Percentiles rank a stretch among this genome's conserved stretches.
phyloP scores from a whole-genome alignment of 1,140 invertebrate genomes.

The Pomacea maculata region DNA sequence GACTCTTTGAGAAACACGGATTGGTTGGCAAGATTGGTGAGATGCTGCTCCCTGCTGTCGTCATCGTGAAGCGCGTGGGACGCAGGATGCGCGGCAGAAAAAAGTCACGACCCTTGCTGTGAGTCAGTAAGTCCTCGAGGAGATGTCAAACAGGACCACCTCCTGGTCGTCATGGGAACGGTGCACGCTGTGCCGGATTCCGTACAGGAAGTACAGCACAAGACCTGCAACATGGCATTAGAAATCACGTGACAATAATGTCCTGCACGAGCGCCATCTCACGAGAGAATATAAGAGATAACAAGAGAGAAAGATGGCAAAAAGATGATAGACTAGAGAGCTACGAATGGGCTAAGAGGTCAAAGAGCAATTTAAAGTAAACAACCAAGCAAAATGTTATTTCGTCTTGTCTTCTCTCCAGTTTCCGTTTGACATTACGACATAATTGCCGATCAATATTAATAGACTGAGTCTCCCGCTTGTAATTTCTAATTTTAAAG shows the following conservation, averaged over 20 bases:
- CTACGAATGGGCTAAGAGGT: no score
- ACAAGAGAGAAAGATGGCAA: no score
- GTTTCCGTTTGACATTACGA: no score
- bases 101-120: not conserved
- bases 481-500: no score
- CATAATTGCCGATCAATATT: no score
- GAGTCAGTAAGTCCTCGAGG: constrained; percentile 12
- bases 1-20: not conserved
- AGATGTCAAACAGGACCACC: constrained; percentile 54
- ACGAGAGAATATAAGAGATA: not conserved
- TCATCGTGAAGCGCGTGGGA: not conserved
- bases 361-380: no score
- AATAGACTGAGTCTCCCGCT: no score
- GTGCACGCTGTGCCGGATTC: constrained; percentile 86
- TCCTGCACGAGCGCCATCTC: not conserved
- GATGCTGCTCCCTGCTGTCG: no score
- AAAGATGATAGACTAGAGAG: no score
- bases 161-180: constrained; percentile 47
- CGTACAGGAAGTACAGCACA: constrained; percentile 86
- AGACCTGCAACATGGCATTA: constrained; percentile 70
- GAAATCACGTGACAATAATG: no score
- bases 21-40: not conserved
- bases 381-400: no score
- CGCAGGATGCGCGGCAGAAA: not conserved
- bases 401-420: no score